Percentiles rank a stretch among this genome's conserved stretches.
These are phyloP conservation scores for Brachylomia viminalis DNA, from an alignment of 2,888 invertebrate species.

Conservation along the genomic window DNA sequence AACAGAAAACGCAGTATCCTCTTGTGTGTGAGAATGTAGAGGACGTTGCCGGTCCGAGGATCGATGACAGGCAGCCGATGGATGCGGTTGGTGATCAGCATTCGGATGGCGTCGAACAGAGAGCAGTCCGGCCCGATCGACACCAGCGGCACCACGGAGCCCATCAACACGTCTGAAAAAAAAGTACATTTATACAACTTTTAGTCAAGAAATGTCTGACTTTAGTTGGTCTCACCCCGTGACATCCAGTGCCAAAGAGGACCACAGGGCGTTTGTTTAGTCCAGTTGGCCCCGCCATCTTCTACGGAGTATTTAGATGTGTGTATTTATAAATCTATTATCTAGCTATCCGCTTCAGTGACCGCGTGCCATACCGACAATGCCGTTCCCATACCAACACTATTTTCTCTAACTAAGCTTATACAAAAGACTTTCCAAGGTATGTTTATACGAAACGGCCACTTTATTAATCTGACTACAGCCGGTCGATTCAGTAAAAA, in stretches of 20 bases:
- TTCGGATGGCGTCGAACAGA: conserved; percentile 97
- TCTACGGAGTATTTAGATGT: not conserved
- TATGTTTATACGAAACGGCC: no score
- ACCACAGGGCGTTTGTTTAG: not conserved
- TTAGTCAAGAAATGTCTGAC: not conserved
- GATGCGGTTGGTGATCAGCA: conserved; percentile 97
- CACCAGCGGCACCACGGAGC: conserved; percentile 96
- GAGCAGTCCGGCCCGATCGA: conserved; percentile 98
- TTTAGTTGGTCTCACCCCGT: not conserved
- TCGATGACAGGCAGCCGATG: conserved; percentile 99
- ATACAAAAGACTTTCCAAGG: no score
- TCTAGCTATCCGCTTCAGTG: not conserved
- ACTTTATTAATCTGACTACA: no score
- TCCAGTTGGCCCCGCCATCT: not conserved
- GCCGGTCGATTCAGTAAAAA: no score
- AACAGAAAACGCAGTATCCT: conserved; percentile 99
- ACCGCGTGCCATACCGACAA: no score
- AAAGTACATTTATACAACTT: not conserved
- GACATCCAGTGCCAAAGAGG: not conserved
- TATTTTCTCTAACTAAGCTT: no score
- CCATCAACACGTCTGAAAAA: conserved; percentile 95
- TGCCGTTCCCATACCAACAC: no score
- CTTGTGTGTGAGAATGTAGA: conserved; percentile 99
- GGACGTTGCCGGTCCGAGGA: conserved; percentile 97
- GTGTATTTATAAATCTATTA: not conserved